Evolutionary conservation across 2,113 vertebrate genomes (phyloP).

Genomic region (Clarias macrocephalus): DNA sequence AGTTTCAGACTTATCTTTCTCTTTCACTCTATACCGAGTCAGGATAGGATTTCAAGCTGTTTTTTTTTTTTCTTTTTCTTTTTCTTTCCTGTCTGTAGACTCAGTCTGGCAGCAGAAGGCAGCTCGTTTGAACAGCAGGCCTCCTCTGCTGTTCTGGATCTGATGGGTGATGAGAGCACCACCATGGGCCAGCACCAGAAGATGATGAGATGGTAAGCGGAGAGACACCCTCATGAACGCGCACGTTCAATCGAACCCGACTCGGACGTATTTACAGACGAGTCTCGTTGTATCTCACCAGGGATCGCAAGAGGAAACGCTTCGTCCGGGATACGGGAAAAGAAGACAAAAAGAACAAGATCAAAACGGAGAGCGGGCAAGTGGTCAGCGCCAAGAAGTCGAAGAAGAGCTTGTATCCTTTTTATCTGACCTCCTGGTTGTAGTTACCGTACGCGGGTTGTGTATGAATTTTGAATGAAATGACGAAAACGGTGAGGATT

Average conservation of each 20-base stretch:
- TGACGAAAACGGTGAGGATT: neutral
- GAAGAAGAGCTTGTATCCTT: slow-evolving; percentile 94
- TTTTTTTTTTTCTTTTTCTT: slow-evolving; percentile 9
- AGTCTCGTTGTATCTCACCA: slow-evolving; percentile 49
- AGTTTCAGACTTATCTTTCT: neutral
- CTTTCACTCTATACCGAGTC: neutral
- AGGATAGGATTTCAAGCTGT: too few species aligned
- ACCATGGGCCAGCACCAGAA: slow-evolving; percentile 76
- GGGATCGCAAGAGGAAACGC: slow-evolving; percentile 95
- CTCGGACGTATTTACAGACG: neutral
- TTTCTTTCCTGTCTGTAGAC: slow-evolving; percentile 69
- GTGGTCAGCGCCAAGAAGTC: slow-evolving; percentile 83
- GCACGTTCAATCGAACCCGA: neutral
- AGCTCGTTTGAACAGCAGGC: slow-evolving; percentile 88
- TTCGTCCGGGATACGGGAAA: slow-evolving; percentile 85
- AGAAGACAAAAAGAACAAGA: slow-evolving; percentile 87
- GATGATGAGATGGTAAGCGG: slow-evolving; percentile 82
- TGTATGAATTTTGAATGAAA: neutral
- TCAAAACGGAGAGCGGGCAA: slow-evolving; percentile 82
- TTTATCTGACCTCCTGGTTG: neutral
- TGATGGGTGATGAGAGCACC: slow-evolving; percentile 83
- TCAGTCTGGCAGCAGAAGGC: slow-evolving; percentile 73
- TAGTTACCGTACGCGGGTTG: neutral
- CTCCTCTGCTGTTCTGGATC: slow-evolving; percentile 82
- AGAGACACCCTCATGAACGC: neutral